These are phyloP conservation scores for Agrotis ipsilon DNA, from an alignment of 2,888 invertebrate genomes.

Conservation along the genomic window DNA sequence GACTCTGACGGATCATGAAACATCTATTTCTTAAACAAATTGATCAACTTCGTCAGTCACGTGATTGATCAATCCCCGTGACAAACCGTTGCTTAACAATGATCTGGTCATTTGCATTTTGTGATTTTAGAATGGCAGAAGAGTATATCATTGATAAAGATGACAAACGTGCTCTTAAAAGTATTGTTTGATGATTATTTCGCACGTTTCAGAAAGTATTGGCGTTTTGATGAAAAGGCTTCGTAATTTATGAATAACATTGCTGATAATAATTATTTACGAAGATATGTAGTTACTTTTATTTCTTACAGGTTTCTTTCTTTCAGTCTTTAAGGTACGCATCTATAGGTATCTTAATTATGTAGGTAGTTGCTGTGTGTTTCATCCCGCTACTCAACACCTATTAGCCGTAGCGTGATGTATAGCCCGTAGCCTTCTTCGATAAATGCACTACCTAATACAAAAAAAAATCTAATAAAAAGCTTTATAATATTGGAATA, in stretches of 20 bases:
- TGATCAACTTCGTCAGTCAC: slow-evolving; percentile 50
- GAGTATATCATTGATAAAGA: slow-evolving; percentile 2
- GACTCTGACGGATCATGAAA: slow-evolving; percentile 32
- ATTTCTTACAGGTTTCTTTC: too few relatives aligned
- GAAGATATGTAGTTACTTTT: too few relatives aligned
- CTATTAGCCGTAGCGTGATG: too few relatives aligned
- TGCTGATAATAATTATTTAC: not conserved
- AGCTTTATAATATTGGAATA: too few relatives aligned
- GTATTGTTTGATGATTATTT: slow-evolving; percentile 36
- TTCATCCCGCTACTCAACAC: too few relatives aligned
- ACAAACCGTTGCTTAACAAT: slow-evolving; percentile 52
- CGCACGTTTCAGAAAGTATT: slow-evolving; percentile 34
- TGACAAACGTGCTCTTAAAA: slow-evolving; percentile 25
- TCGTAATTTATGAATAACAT: not conserved
- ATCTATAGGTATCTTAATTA: too few relatives aligned
- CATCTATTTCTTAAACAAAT: slow-evolving; percentile 51
- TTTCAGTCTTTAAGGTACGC: too few relatives aligned
- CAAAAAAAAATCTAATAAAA: too few relatives aligned
- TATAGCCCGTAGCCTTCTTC: too few relatives aligned
- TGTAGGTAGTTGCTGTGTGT: too few relatives aligned
- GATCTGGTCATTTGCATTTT: slow-evolving; percentile 2
- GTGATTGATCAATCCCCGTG: slow-evolving; percentile 42
- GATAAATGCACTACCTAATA: too few relatives aligned
- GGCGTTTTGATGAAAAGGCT: slow-evolving; percentile 1
- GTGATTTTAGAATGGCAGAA: not conserved